Evolutionary conservation across 2,888 invertebrate genomes (phyloP).

Genomic region (Drosophila acutilabella): DNA sequence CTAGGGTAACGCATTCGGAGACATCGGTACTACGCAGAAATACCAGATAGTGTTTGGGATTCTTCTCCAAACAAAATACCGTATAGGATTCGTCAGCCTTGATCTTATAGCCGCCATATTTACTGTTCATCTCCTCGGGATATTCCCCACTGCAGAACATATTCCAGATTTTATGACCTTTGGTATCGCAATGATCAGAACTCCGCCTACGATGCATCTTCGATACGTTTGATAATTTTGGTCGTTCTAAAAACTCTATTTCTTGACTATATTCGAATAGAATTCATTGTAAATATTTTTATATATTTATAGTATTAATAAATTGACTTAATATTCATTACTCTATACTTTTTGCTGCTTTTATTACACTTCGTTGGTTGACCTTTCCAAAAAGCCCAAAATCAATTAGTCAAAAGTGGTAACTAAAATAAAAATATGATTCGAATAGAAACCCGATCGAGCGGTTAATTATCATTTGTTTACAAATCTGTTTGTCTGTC

Average conservation of each 20-base stretch:
- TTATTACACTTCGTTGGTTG: slow-evolving; percentile 5
- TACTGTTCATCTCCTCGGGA: slow-evolving; percentile 14
- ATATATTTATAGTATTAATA: not conserved
- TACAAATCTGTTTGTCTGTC: slow-evolving; percentile 32
- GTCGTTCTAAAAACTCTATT: slow-evolving; percentile 5
- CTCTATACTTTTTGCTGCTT: not conserved
- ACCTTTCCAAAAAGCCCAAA: slow-evolving; percentile 33
- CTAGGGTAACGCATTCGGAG: slow-evolving; percentile 1
- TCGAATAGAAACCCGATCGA: slow-evolving; percentile 42
- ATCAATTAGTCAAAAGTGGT: slow-evolving; percentile 14
- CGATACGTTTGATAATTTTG: slow-evolving; percentile 9
- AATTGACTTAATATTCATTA: slow-evolving; percentile 1
- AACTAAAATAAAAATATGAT: slow-evolving; percentile 20
- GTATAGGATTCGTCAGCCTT: slow-evolving; percentile 7
- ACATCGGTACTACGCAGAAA: slow-evolving; percentile 8
- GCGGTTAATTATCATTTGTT: slow-evolving; percentile 54
- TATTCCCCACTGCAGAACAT: slow-evolving; percentile 27
- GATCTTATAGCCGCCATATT: slow-evolving; percentile 29
- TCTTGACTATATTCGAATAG: not conserved
- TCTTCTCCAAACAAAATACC: slow-evolving; percentile 14
- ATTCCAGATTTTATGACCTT: slow-evolving; percentile 10
- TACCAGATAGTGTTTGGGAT: slow-evolving; percentile 1
- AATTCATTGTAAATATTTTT: not conserved
- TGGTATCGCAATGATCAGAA: not conserved
- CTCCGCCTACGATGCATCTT: not conserved